A percentile compares a stretch with the other conserved stretches of the same genome.
These are phyloP conservation scores for Ptiloglossa arizonensis DNA, from an alignment of 1,140 invertebrate genomes.

Conservation along the genomic window DNA sequence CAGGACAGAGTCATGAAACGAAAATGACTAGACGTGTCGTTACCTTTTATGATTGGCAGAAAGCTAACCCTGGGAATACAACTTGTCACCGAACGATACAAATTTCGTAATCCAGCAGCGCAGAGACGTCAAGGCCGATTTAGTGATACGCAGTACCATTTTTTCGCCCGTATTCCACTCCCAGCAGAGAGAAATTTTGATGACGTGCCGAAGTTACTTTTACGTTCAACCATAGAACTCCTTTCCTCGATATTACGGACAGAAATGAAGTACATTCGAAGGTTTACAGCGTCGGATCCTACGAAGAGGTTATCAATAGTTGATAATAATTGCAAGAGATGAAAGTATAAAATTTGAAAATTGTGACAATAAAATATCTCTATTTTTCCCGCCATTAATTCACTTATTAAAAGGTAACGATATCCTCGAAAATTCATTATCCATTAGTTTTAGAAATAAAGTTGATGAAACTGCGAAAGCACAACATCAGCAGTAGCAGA, in stretches of 20 bases:
- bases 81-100: conserved; percentile 25
- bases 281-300: neutral
- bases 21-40: conserved; percentile 23
- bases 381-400: too few relatives aligned
- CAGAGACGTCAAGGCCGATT: neutral
- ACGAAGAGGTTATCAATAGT: too few relatives aligned
- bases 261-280: neutral
- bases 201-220: neutral
- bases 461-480: too few relatives aligned
- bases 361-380: too few relatives aligned
- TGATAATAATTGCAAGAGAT: too few relatives aligned
- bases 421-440: too few relatives aligned
- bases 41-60: conserved; percentile 25
- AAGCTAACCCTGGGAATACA: neutral
- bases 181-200: neutral
- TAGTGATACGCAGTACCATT: neutral
- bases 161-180: too few relatives aligned
- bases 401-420: too few relatives aligned
- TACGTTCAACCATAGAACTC: neutral
- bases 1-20: conserved; percentile 20
- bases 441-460: too few relatives aligned
- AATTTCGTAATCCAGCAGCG: neutral
- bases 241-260: neutral
- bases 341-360: too few relatives aligned
- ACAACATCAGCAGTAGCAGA: too few relatives aligned